These are phyloP conservation scores for Agriotes lineatus DNA, from an alignment of 2,888 invertebrate species.

Conservation along the genomic window DNA sequence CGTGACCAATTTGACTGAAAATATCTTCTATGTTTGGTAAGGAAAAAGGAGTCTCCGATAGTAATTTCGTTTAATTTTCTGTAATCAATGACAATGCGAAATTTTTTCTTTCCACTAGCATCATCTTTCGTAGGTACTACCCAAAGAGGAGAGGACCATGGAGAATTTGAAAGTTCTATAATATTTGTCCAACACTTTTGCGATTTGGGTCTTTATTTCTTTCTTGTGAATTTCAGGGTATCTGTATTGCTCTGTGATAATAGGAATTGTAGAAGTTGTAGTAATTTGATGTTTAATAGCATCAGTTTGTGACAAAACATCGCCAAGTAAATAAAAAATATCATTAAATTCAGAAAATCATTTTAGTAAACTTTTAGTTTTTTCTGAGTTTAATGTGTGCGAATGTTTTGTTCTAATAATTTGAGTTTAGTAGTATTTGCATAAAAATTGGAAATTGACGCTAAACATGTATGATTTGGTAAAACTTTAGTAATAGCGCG, in stretches of 20 bases:
- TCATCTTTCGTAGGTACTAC: constrained; percentile 58
- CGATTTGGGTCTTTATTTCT: constrained; percentile 55
- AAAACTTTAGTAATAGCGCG: no score
- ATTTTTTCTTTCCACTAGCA: no score
- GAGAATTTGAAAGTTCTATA: constrained; percentile 50
- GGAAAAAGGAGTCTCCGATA: constrained; percentile 57
- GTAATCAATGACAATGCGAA: no score
- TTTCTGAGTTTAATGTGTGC: constrained; percentile 46
- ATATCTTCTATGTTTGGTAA: constrained; percentile 59
- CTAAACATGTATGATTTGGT: no score
- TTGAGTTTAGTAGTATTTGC: neutral
- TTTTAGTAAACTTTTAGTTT: constrained; percentile 42
- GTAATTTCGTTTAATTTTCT: no score
- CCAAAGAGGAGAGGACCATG: no score
- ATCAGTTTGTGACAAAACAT: constrained; percentile 50
- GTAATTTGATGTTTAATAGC: constrained; percentile 56
- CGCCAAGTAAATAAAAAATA: constrained; percentile 50
- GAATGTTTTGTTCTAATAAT: neutral
- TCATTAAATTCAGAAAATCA: constrained; percentile 47
- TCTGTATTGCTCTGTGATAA: constrained; percentile 57
- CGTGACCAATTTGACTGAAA: constrained; percentile 58
- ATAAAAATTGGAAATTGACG: neutral
- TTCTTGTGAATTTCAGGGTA: constrained; percentile 57
- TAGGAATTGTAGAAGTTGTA: constrained; percentile 51
- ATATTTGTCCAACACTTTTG: constrained; percentile 53